Base-by-base conservation (phyloP, 2,797 vertebrate genomes). In the Hybognathus amarus region DNA sequence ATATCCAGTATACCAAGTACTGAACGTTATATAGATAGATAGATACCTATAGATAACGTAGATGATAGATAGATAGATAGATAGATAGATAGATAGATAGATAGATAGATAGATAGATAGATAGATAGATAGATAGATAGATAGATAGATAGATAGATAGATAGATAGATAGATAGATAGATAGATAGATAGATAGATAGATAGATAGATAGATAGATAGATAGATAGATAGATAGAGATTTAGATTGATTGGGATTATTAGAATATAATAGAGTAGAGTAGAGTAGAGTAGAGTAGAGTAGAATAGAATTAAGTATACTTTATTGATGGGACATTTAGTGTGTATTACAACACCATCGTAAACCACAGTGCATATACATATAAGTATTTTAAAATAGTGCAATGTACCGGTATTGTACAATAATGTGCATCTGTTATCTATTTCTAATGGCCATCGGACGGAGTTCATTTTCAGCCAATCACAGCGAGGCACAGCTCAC, bases 401-500 rank as follows among this genome's bases (percentile, higher is more conserved):
- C 56, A 24, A 59, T 59, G 10, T 11, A 33, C 30, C 30, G 30
- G 30, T 33, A n/a, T n/a, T n/a, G n/a, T n/a, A n/a, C 54, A 56
- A 1, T 45, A 4, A 59, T 24, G 54, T 24, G n/a, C 56, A 5
- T 24, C 11, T 24, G 20, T 54, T n/a, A 56, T 56, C 22, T 56
- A 4, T n/a, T 56, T 4, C 3, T 17, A 56, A 38, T 5, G 22
- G 1, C 40, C 47, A 5, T 71, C 56, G 20, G 54, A 50, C 79
- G 1, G 27, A 36, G 64, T 50, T 71, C 63, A 10, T 9, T 42
- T 38, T 77, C 69, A 47, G 20, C 79, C 38, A 80, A 84, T 66
- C 82, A 84, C 56, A 74, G 27, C 30, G 38, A 73, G 45, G 83
- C 24, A 67, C 5, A 3, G 8, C 36, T 59, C 24, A 17, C 12